These are phyloP conservation scores for Prosopocoilus inquinatus DNA, from an alignment of 2,888 invertebrate species.

Conservation along the genomic window DNA sequence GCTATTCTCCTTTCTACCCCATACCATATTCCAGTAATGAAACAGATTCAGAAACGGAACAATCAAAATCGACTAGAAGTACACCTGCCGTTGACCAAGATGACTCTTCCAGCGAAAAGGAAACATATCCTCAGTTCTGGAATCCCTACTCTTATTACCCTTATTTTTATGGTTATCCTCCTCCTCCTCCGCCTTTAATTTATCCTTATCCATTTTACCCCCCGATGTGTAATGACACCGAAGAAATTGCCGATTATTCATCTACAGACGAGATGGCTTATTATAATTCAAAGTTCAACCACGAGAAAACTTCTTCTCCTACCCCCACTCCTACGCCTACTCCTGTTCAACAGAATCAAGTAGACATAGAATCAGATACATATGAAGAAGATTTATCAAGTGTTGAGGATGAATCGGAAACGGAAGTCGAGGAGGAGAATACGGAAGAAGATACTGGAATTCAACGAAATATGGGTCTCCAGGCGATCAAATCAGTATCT, in stretches of 20 bases:
- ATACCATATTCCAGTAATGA: constrained; percentile 10
- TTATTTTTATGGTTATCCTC: constrained; percentile 43
- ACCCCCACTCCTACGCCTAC: background rate
- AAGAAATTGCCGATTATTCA: constrained; percentile 47
- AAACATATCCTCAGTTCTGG: constrained; percentile 38
- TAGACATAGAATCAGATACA: constrained; percentile 1
- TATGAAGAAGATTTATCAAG: constrained; percentile 4
- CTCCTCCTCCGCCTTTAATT: constrained; percentile 28
- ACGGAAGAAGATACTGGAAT: constrained; percentile 23
- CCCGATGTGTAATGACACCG: constrained; percentile 38
- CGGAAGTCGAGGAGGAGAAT: constrained; percentile 34
- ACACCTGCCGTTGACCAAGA: constrained; percentile 16
- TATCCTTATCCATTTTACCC: constrained; percentile 39
- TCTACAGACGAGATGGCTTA: constrained; percentile 51
- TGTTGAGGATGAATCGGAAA: constrained; percentile 14
- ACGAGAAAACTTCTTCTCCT: background rate
- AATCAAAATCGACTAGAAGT: constrained; percentile 17
- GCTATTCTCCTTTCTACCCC: constrained; percentile 14
- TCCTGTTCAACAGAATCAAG: background rate
- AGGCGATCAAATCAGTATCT: constrained; percentile 55
- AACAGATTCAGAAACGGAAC: constrained; percentile 16
- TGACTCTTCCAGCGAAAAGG: constrained; percentile 23
- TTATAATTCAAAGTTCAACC: constrained; percentile 19
- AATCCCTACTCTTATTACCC: constrained; percentile 42
- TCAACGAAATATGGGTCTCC: constrained; percentile 33